Base-by-base conservation (phyloP, 2,113 vertebrate genomes). In the Malurus elegans region DNA sequence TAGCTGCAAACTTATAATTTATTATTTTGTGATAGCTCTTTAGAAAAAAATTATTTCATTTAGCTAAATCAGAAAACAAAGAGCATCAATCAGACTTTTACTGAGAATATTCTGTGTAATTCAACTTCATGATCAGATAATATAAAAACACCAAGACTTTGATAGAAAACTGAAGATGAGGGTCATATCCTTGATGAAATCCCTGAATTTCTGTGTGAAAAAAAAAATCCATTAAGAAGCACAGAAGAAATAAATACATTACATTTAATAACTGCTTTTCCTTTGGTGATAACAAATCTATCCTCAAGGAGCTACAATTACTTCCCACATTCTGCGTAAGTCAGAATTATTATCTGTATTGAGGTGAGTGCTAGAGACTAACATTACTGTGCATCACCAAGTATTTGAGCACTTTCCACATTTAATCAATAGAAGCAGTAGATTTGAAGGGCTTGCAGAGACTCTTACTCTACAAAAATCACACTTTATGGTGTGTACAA, bases 1-100 rank as follows among this genome's bases (percentile, higher is more conserved):
- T 84, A 93, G 67, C 73, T 91, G 84, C 23, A 83, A 93, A 89
- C n/a, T 24, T 79, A 69, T 44, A 56, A 81, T 83, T 88, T 94
- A 91, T 95, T 93, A 75, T 88, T 79, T 93, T 90, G 5, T 60
- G 28, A 80, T 79, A 73, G n/a, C 5, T 88, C 12, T 48, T 93
- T 76, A 61, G 47, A 20, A 76, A 60, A 64, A 76, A 34, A 20
- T 28, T 4, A 29, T 40, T 85, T 79, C 18, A 18, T 74, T 94
- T 82, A 80, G 20, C 25, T 74, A 73, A 65, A 47, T 71, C 12
- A 34, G 32, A 47, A 79, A 91, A 86, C n/a, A 86, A 58, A 74
- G 42, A 90, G 4, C 29, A 31, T 58, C 17, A 66, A 60, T 74
- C 42, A 83, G 25, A 17, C 6, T 74, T 75, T 23, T 66, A 12